Percentiles rank a stretch among this genome's conserved stretches.
phyloP scores from a whole-genome alignment of 2,797 vertebrate genomes.

The Eulemur albifrons region DNA sequence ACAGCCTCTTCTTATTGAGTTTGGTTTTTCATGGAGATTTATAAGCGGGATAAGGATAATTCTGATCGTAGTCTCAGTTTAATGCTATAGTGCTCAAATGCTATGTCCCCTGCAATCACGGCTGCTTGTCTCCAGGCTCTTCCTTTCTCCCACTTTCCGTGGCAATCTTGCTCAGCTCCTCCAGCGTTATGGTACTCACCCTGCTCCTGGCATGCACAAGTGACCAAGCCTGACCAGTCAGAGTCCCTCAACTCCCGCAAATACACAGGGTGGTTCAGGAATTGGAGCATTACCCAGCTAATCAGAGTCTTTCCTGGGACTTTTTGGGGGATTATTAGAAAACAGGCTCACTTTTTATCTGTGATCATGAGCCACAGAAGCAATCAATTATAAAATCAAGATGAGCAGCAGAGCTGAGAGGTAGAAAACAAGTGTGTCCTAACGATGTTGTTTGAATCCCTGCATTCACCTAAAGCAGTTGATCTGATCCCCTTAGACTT shows the following conservation, averaged over 20 bases:
- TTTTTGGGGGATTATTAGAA: neutral
- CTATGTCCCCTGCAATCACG: neutral
- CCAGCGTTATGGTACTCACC: neutral
- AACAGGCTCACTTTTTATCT: neutral
- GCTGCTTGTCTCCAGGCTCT: neutral
- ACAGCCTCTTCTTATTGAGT: neutral
- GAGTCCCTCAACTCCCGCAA: too few relatives aligned
- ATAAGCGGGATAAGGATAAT: neutral
- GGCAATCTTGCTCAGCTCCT: too few relatives aligned
- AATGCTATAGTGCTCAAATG: neutral
- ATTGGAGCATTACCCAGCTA: neutral
- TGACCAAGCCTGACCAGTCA: neutral
- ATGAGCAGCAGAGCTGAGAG: neutral
- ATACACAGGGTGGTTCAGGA: neutral
- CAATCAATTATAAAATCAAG: neutral
- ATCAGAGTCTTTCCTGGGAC: neutral
- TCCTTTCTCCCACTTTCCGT: neutral
- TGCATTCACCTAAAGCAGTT: neutral
- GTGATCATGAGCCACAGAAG: neutral
- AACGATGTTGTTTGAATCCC: neutral
- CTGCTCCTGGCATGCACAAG: neutral
- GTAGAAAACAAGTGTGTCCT: neutral
- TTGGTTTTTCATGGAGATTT: neutral
- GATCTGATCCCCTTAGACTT: neutral
- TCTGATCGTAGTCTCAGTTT: neutral